A percentile compares a stretch with the other conserved stretches of the same genome.
phyloP scores from a whole-genome alignment of 2,888 invertebrate genomes.

The Cacoxenus indagator region DNA sequence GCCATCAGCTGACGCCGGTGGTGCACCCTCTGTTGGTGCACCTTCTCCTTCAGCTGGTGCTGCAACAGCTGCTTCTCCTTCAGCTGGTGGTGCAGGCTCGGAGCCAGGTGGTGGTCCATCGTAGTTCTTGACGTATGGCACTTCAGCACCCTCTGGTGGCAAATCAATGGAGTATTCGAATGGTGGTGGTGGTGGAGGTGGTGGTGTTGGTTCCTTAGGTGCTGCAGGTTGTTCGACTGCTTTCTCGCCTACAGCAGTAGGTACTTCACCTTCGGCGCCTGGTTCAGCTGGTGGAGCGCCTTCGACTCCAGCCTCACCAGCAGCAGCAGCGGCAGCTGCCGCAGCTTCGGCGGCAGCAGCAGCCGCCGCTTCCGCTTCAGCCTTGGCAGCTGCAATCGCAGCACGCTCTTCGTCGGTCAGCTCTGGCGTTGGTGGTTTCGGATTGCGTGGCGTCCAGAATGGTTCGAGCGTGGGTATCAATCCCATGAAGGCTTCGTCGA shows the following conservation, averaged over 20 bases:
- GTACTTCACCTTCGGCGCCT: constrained; percentile 56
- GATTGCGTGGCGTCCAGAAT: constrained; percentile 69
- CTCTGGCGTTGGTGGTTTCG: constrained; percentile 71
- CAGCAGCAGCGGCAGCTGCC: constrained; percentile 54
- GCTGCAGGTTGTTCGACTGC: constrained; percentile 57
- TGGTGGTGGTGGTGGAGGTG: constrained; percentile 71
- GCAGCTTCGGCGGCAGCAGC: constrained; percentile 56
- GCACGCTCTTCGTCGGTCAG: constrained; percentile 66
- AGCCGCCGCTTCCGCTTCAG: constrained; percentile 61
- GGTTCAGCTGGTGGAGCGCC: constrained; percentile 51
- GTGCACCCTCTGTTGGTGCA: constrained; percentile 61
- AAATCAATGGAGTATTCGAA: constrained; percentile 70
- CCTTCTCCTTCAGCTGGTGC: constrained; percentile 62
- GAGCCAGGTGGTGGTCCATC: constrained; percentile 69
- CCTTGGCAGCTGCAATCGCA: constrained; percentile 67
- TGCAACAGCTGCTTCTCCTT: constrained; percentile 55
- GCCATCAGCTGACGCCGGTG: constrained; percentile 58
- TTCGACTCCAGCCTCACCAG: constrained; percentile 41
- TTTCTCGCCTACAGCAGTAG: constrained; percentile 47
- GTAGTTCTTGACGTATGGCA: constrained; percentile 70
- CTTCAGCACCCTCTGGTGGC: constrained; percentile 71
- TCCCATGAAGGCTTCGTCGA: constrained; percentile 94
- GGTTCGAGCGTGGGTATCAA: constrained; percentile 77
- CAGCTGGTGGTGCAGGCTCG: constrained; percentile 62
- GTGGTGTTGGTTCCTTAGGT: constrained; percentile 68